A percentile compares a stretch with the other conserved stretches of the same genome.
phyloP scores from a whole-genome alignment of 2,797 vertebrate genomes.

The Gila robusta region DNA sequence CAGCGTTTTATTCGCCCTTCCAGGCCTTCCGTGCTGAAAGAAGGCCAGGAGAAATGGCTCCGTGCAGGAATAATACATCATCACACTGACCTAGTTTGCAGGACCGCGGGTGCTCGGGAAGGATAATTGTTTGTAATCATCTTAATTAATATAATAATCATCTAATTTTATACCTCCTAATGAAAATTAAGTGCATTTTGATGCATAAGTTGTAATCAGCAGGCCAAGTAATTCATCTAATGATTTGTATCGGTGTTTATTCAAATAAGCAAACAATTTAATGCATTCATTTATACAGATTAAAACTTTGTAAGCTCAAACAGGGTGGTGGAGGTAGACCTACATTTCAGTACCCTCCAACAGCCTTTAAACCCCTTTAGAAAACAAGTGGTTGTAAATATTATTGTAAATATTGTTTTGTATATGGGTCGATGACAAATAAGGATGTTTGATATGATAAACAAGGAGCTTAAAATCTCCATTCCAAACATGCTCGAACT shows the following conservation, averaged over 20 bases:
- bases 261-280: constrained; percentile 77
- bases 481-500: not conserved
- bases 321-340: not conserved
- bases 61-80: constrained; percentile 62
- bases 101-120: constrained; percentile 73
- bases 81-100: constrained; percentile 75
- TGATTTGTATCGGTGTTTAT: constrained; percentile 81
- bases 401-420: not conserved
- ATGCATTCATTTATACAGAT: constrained; percentile 71
- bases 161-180: constrained; percentile 82
- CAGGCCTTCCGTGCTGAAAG: not conserved
- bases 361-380: constrained; percentile 31
- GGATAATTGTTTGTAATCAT: constrained; percentile 81
- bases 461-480: not conserved
- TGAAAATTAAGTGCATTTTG: constrained; percentile 84
- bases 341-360: constrained; percentile 58
- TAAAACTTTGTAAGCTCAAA: constrained; percentile 60
- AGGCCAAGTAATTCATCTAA: constrained; percentile 80
- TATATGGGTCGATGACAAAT: not conserved
- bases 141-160: constrained; percentile 81
- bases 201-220: constrained; percentile 79
- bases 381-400: constrained; percentile 9
- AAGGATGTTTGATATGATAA: not conserved
- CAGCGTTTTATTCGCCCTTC: not conserved
- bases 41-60: constrained; percentile 60